Percentiles rank a stretch among this genome's conserved stretches.
Evolutionary conservation across 2,888 invertebrate genomes (phyloP).

Genomic region (Thysanoteuthis rhombus): DNA sequence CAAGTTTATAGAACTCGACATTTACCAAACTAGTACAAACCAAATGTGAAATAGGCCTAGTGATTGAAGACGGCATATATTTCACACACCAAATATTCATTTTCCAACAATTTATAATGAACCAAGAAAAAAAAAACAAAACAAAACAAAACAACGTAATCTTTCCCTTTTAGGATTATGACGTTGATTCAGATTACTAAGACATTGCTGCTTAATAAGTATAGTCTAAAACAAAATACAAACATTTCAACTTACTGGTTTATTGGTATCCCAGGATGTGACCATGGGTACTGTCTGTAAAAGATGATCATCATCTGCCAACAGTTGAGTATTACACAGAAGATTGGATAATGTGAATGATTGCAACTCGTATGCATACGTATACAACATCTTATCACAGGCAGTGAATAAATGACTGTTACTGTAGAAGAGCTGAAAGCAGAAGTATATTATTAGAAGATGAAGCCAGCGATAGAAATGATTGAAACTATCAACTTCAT

Average conservation of each 20-base stretch:
- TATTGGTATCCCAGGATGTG: background rate
- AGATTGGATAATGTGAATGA: slow-evolving; percentile 15
- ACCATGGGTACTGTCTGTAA: background rate
- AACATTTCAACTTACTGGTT: background rate
- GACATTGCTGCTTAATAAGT: background rate
- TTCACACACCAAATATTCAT: too few species aligned
- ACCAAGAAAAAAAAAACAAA: too few species aligned
- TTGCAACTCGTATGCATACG: background rate
- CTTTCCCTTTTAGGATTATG: too few species aligned
- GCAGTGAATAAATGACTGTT: slow-evolving; percentile 18
- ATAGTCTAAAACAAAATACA: background rate
- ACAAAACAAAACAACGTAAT: too few species aligned
- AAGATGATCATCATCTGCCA: background rate
- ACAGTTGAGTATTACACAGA: background rate
- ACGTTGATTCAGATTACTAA: too few species aligned
- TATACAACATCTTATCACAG: slow-evolving; percentile 17
- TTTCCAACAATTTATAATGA: too few species aligned
- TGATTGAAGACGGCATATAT: too few species aligned
- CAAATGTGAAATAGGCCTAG: too few species aligned
- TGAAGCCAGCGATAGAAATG: background rate
- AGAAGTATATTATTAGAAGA: background rate
- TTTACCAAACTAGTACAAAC: too few species aligned
- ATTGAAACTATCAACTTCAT: background rate
- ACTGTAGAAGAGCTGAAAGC: slow-evolving; percentile 15
- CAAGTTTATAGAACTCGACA: too few species aligned